A percentile compares a stretch with the other conserved stretches of the same genome.
Evolutionary conservation across 1,140 invertebrate species (phyloP).

Genomic region (Calycopis cecrops): DNA sequence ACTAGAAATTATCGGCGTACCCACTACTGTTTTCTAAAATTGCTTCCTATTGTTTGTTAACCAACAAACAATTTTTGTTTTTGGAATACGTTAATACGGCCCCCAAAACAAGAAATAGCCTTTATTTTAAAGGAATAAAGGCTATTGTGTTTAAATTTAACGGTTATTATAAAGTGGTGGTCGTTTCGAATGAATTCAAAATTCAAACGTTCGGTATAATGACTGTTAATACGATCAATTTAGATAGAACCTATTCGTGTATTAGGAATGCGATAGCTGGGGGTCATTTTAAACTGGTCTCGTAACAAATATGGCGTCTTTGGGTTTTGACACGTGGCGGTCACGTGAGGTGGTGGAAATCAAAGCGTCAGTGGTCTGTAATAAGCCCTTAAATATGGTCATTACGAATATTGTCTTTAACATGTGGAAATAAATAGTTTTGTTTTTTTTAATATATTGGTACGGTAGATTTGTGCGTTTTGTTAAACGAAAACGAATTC

Average conservation of each 20-base stretch:
- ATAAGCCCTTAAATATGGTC: conserved; percentile 64
- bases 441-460: conserved; percentile 46
- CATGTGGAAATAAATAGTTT: conserved; percentile 46
- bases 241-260: conserved; percentile 12
- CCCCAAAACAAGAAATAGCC: neutral
- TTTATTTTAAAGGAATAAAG: conserved; percentile 28
- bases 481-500: too few species aligned
- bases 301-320: conserved; percentile 43
- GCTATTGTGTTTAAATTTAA: conserved; percentile 13
- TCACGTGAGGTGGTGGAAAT: conserved; percentile 54
- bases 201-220: conserved; percentile 63
- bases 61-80: conserved; percentile 40
- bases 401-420: conserved; percentile 32
- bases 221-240: conserved; percentile 40
- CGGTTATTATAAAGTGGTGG: conserved; percentile 14
- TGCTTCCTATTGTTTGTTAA: conserved; percentile 39
- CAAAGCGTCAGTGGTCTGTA: conserved; percentile 53
- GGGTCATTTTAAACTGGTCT: conserved; percentile 32
- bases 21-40: conserved; percentile 34
- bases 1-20: conserved; percentile 45
- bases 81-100: conserved; percentile 28
- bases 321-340: conserved; percentile 42
- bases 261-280: neutral
- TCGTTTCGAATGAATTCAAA: conserved; percentile 35
- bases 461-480: too few species aligned